Evolutionary conservation across 2,113 vertebrate species (phyloP).

Genomic region (Anas platyrhynchos): DNA sequence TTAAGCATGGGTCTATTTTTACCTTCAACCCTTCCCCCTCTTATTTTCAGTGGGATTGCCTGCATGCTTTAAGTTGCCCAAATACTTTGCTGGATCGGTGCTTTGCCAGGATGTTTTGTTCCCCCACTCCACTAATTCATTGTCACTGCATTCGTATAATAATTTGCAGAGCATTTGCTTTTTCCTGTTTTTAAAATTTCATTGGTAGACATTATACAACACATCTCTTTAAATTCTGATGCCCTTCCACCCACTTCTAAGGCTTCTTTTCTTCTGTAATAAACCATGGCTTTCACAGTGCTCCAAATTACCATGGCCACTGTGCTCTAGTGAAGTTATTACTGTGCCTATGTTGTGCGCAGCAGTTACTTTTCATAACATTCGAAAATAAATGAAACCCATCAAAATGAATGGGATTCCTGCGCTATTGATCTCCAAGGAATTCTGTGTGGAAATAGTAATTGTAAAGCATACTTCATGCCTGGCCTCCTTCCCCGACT

Average conservation of each 20-base stretch:
- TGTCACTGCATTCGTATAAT: neutral
- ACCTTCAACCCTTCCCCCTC: neutral
- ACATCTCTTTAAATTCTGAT: neutral
- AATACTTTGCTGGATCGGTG: neutral
- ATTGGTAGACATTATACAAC: neutral
- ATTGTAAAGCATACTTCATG: constrained; percentile 56
- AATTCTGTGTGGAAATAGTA: constrained; percentile 39
- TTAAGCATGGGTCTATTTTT: neutral
- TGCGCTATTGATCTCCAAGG: constrained; percentile 32
- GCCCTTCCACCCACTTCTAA: neutral
- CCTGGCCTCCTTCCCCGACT: neutral
- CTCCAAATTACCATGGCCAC: neutral
- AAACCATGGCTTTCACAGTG: neutral
- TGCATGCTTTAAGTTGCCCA: neutral
- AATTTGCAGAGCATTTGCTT: neutral
- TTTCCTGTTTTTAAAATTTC: neutral
- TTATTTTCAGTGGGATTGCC: neutral
- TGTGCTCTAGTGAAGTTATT: neutral
- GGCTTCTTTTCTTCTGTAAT: neutral
- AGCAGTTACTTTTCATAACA: constrained; percentile 46
- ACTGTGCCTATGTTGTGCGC: neutral
- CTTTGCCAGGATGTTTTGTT: neutral
- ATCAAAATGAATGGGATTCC: constrained; percentile 50
- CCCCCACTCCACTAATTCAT: neutral
- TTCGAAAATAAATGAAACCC: constrained; percentile 20